Base-by-base conservation (phyloP, 2,888 invertebrate genomes). In the Orthosia incerta region DNA sequence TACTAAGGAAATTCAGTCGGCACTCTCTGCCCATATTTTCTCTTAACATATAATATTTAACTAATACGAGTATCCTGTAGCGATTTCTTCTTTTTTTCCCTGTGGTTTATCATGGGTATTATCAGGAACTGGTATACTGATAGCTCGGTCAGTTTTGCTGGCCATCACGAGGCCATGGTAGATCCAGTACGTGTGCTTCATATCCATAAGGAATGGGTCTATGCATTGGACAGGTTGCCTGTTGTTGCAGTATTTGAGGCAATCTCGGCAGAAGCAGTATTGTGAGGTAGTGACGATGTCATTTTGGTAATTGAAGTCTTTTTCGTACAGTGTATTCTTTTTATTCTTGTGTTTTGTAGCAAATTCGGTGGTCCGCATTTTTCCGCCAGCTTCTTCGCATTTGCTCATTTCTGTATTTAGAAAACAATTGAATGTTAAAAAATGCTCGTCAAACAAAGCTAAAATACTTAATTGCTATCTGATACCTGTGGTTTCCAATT, bases 111-210 rank as follows among this genome's bases (percentile, higher is more conserved):
- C 15, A 39, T 55, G 26, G 3, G 13, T 26, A 15, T 45, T 55
- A 4, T 45, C 55, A 31, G 78, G 60, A 18, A n/a, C 13, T 20
- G 39, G 3, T 20, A 55, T n/a, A 23, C n/a, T 13, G 12, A 61
- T 31, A 46, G 77, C 77, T 31, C 80, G 57, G 50, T 80, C 67
- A 23, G 77, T 77, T 12, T n/a, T 79, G 51, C 82, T 82, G 15
- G 79, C 82, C 12, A 7, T 57, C 26, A 77, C 77, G 4, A 79
- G 56, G 0, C 82, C 79, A 1, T 71, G 51, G 67, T 82, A 82
- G 15, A 79, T 79, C 78, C 82, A 82, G 9, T 71, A 66, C 26
- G 82, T 82, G 23, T 77, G 31, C 53, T 15, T 60, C 79, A 82
- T 79, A 4, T 79, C 57, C 16, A 79, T 60, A 4, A 79, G 59